Evolutionary conservation across 2,888 invertebrate species (phyloP), one percentile per base, ranked within the genome.

Genomic region (Ecliptopera silaceata): DNA sequence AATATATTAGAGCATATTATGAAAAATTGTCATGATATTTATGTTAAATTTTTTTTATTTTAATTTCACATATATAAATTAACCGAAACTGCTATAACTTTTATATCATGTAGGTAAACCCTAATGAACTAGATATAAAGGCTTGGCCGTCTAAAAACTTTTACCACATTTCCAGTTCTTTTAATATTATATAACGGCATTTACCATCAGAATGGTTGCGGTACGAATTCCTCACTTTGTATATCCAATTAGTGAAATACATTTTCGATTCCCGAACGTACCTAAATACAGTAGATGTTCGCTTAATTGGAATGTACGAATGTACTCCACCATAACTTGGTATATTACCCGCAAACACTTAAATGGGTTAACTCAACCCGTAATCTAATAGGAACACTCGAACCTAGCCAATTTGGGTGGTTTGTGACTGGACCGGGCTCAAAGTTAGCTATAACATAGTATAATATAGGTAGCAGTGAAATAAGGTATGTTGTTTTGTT

Each of bases 321-420:
- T 50, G 36, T 46, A 47, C 45, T 46, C 36, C 13, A 38, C 8
- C 22, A 41, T 44, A 39, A 42, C 53, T 50, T 3, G 44, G 43
- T 38, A 41, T 54, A 47, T 20, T 41, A 52, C 55, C 56, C 56
- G 34, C 47, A 54, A 58, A 50, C 50, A 34, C 50, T 41, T 54
- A 62, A 65, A 47, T 55, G 55, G 51, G 54, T 56, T 62, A 61
- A 60, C 59, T 55, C 44, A 48, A 15, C 41, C 48, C 49, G 51
- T 56, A 56, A 62, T 60, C 62, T 62, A 62, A 63, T 60, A 44
- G 47, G 43, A 53, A 53, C 56, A 47, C 56, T 59, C 39, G 43
- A 41, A 57, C 50, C 51, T 49, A 56, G 48, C 51, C 63, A 57
- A 63, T 61, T 61, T 57, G 20, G 50, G 41, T 47, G 48, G 56